These are phyloP conservation scores for Epicampocera succincta DNA, from an alignment of 2,888 invertebrate genomes.

Conservation along the genomic window DNA sequence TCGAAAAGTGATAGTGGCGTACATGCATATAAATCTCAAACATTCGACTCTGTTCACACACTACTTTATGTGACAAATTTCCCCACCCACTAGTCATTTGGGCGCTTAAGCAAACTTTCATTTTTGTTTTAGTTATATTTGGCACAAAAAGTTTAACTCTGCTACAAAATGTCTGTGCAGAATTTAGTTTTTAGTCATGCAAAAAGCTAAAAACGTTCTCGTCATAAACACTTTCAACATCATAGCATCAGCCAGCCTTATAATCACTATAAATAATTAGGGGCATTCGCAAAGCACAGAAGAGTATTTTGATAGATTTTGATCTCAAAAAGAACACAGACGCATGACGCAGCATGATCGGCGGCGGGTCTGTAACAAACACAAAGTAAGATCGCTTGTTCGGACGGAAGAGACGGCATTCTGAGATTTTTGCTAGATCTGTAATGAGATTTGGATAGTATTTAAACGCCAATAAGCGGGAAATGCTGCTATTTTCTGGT, in stretches of 20 bases:
- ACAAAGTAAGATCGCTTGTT: no score
- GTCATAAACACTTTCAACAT: slow-evolving; percentile 29
- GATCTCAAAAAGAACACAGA: no score
- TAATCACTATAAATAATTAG: neutral
- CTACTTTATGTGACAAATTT: slow-evolving; percentile 26
- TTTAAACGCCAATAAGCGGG: no score
- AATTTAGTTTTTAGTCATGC: slow-evolving; percentile 41
- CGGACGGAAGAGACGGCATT: no score
- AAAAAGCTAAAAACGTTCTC: slow-evolving; percentile 31
- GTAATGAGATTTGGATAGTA: no score
- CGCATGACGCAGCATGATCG: no score
- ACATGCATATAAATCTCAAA: slow-evolving; percentile 40
- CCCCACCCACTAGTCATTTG: slow-evolving; percentile 27
- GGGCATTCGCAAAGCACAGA: neutral
- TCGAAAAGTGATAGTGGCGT: slow-evolving; percentile 29
- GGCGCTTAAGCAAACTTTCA: slow-evolving; percentile 6
- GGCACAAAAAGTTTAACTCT: slow-evolving; percentile 38
- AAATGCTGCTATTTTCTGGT: no score
- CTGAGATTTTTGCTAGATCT: no score
- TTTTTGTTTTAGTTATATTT: slow-evolving; percentile 19
- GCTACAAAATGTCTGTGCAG: slow-evolving; percentile 41
- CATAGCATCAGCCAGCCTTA: slow-evolving; percentile 17
- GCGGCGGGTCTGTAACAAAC: no score
- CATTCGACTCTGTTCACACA: slow-evolving; percentile 30
- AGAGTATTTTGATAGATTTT: neutral